These are phyloP conservation scores for Buceros bicornis DNA, from an alignment of 2,797 vertebrate genomes.

Conservation along the genomic window DNA sequence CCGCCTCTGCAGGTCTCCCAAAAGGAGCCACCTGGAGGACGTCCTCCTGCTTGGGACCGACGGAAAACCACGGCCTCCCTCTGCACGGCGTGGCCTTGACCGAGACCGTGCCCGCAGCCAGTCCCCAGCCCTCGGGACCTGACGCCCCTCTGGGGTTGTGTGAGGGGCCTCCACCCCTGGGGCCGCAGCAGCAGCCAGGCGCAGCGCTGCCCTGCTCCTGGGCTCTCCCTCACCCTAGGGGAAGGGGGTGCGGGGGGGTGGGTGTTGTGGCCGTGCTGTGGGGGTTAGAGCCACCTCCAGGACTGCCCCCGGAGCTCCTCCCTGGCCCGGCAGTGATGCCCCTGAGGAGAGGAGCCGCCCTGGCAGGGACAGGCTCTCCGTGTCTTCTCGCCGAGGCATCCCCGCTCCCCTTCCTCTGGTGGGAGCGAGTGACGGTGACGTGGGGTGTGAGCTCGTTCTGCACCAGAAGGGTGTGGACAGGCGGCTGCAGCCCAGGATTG, in stretches of 20 bases:
- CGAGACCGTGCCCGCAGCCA: not conserved
- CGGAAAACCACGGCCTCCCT: not conserved
- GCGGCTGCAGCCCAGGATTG: not conserved
- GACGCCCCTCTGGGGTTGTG: not conserved
- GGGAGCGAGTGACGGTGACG: fast-evolving
- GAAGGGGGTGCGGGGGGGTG: not conserved
- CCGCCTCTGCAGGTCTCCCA: not conserved
- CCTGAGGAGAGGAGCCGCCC: not conserved
- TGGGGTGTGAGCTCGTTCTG: not conserved
- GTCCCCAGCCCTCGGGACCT: not conserved
- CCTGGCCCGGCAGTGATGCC: not conserved
- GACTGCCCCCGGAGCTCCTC: not conserved
- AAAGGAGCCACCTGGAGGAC: not conserved
- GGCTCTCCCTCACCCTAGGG: not conserved
- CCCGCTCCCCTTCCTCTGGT: not conserved
- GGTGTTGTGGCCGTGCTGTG: not conserved
- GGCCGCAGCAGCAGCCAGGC: not conserved
- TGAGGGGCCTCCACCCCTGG: not conserved
- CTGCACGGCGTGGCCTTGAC: not conserved
- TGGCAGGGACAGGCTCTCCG: not conserved
- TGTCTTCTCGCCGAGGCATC: fast-evolving
- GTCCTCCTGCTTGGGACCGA: not conserved
- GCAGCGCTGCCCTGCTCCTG: not conserved
- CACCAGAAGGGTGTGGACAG: fast-evolving
- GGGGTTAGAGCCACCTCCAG: not conserved